phyloP scores from a whole-genome alignment of 2,888 invertebrate genomes.

The Actias luna region DNA sequence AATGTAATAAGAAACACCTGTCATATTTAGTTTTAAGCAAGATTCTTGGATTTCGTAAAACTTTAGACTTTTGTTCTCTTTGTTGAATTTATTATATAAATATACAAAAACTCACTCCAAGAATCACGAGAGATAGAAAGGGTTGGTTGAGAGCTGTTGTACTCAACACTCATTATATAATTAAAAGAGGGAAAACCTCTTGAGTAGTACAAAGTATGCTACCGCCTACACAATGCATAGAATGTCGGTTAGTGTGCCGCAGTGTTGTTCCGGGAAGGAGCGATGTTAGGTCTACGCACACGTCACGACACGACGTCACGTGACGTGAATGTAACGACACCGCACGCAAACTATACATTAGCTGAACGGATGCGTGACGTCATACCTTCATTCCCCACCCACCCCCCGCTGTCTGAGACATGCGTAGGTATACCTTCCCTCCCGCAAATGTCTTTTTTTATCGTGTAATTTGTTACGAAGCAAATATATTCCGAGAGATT shows the following conservation, averaged over 20 bases:
- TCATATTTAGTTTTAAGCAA: too few relatives aligned
- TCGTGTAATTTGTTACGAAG: not conserved
- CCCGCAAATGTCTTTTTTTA: not conserved
- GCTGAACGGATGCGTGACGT: too few relatives aligned
- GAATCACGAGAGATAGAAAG: too few relatives aligned
- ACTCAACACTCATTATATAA: not conserved
- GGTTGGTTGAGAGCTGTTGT: too few relatives aligned
- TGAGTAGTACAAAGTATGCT: not conserved
- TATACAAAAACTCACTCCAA: too few relatives aligned
- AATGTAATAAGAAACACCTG: too few relatives aligned
- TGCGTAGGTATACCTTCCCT: not conserved
- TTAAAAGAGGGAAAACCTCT: not conserved
- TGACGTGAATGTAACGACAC: not conserved
- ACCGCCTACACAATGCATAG: not conserved
- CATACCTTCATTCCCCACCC: too few relatives aligned
- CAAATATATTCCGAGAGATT: not conserved
- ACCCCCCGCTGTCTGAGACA: not conserved
- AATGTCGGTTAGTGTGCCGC: not conserved
- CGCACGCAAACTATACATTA: not conserved
- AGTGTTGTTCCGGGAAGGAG: not conserved
- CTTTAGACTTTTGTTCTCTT: too few relatives aligned
- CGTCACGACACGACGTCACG: not conserved
- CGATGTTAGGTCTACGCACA: not conserved
- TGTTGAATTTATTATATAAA: too few relatives aligned
- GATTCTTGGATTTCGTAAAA: too few relatives aligned